Conservation (phyloP, 2,888 invertebrate species). For the Lasioglossum vierecki region DNA sequence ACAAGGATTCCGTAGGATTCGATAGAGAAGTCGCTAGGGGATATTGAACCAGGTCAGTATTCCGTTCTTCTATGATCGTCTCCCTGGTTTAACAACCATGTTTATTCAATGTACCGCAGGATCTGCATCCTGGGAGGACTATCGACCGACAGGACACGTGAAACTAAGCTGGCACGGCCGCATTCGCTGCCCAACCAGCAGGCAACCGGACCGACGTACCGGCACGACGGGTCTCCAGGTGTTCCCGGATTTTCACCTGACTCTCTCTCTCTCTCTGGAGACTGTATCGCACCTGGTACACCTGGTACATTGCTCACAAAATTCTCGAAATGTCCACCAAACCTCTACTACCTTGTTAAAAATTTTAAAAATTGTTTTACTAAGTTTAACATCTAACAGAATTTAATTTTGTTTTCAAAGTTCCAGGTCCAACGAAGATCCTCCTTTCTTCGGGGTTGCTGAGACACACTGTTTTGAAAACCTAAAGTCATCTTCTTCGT, state of each 20-base stretch:
- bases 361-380: not conserved
- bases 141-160: constrained; percentile 23
- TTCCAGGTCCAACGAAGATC: not conserved
- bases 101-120: constrained; percentile 23
- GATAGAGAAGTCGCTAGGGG: not conserved
- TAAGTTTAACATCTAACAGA: not conserved
- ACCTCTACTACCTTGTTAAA: not conserved
- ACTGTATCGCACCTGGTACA: not conserved
- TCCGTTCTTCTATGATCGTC: not conserved
- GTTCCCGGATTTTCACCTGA: constrained; percentile 46
- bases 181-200: constrained; percentile 67
- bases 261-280: not conserved
- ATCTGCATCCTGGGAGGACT: not conserved
- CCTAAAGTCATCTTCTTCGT: not conserved
- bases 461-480: not conserved
- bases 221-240: constrained; percentile 73
- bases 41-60: constrained; percentile 32
- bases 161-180: constrained; percentile 56
- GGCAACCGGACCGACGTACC: constrained; percentile 80
- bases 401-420: not conserved
- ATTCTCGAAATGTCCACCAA: not conserved
- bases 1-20: not conserved
- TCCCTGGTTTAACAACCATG: not conserved
- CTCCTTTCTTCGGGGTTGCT: not conserved
- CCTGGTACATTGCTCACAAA: not conserved